Evolutionary conservation across 1,140 invertebrate species (phyloP), one percentile per base, ranked within the genome.

Genomic region (Pentalonia nigronervosa): DNA sequence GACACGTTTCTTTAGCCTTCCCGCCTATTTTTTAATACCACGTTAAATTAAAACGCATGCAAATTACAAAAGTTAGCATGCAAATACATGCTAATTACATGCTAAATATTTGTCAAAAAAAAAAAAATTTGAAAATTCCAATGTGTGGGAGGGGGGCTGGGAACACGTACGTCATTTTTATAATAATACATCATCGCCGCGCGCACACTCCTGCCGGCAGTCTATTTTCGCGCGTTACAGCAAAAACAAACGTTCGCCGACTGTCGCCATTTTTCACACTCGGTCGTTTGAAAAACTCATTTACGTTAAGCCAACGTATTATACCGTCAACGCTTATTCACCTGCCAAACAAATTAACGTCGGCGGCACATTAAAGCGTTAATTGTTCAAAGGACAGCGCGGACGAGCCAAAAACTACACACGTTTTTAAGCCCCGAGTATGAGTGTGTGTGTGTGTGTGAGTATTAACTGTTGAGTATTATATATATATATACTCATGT

Each of bases 341-440:
- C 47, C 47, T 88, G 87, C 47, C 47, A 88, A 88, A 88, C 87
- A 88, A 88, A 88, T 88, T 88, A 88, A 88, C 47, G 87, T n/a
- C 47, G n/a, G 47, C n/a, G 8, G n/a, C 47, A 88, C 87, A 88
- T 88, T 88, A 88, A 87, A 88, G 47, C n/a, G 47, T 20, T 50
- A 88, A 53, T 88, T 50, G 47, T 88, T 88, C 47, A 50, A 34
- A 88, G 47, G 47, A n/a, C 47, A 11, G 41, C 41, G 41, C 20
- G 87, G 53, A 50, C 21, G 47, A 50, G 87, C 47, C 87, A 48
- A 88, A 88, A 88, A 48, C n/a, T 53, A 53, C 47, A 88, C 47
- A 25, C 47, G 41, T 86, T 86, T 84, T 45, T 86, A 86, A 45
- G 21, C 41, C 84, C 84, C n/a, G 1, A 47, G 25, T 17, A 23